These are phyloP conservation scores for Tipula vernalis DNA, from an alignment of 2,888 invertebrate genomes.

Conservation along the genomic window DNA sequence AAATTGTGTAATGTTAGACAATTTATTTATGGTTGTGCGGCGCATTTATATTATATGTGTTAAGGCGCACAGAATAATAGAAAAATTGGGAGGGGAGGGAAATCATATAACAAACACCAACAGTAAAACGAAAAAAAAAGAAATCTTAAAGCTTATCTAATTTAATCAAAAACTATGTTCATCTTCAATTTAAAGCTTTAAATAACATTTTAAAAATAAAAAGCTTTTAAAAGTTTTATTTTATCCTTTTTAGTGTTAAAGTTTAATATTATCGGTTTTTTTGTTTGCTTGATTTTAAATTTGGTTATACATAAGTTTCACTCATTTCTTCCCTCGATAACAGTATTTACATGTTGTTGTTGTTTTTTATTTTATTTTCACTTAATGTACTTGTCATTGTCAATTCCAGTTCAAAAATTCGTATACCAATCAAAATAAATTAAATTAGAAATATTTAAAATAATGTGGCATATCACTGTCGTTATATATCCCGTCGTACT, in stretches of 20 bases:
- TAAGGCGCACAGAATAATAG: not conserved
- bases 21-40: not conserved
- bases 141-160: not conserved
- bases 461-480: not conserved
- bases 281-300: not conserved
- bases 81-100: not conserved
- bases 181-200: not conserved
- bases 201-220: not conserved
- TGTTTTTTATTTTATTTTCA: not conserved
- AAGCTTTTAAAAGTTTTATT: not conserved
- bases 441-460: not conserved
- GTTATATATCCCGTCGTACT: not conserved
- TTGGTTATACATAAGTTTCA: not conserved
- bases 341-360: not conserved
- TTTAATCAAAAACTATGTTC: not conserved
- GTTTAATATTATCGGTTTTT: not conserved
- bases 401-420: not conserved
- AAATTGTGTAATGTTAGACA: not conserved
- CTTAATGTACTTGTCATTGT: not conserved
- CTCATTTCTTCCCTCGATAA: not conserved
- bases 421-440: not conserved
- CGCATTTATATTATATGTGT: not conserved
- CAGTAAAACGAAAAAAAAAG: not conserved
- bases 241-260: not conserved
- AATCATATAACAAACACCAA: not conserved